These are phyloP conservation scores for Hiodon tergisus DNA, from an alignment of 2,113 vertebrate genomes.

Conservation along the genomic window DNA sequence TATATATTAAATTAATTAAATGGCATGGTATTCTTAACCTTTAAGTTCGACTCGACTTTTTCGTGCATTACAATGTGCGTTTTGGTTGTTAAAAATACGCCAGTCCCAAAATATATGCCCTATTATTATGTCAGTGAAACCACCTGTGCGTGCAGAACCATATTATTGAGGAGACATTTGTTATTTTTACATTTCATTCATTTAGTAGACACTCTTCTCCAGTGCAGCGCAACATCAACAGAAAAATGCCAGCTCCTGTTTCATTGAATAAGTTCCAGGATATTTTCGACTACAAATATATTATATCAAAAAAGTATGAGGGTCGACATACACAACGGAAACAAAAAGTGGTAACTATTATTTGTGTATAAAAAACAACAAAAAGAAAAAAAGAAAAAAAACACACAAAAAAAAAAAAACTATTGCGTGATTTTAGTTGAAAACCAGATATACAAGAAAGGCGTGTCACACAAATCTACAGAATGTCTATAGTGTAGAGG, in stretches of 20 bases:
- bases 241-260: neutral
- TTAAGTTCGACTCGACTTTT: no score
- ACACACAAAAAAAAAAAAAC: neutral
- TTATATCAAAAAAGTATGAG: constrained; percentile 18
- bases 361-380: neutral
- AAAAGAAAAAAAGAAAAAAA: neutral
- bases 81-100: no score
- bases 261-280: constrained; percentile 19
- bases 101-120: neutral
- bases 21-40: no score
- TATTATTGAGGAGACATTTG: neutral
- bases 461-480: no score
- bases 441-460: neutral
- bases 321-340: constrained; percentile 1
- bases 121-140: neutral
- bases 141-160: neutral
- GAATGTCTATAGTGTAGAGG: no score
- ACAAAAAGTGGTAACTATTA: neutral
- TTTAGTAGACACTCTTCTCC: no score
- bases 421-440: neutral
- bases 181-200: no score
- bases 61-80: no score
- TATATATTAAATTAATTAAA: no score
- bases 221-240: neutral
- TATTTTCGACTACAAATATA: constrained; percentile 23